phyloP scores from a whole-genome alignment of 2,888 invertebrate species.

The Lathronympha strigana region DNA sequence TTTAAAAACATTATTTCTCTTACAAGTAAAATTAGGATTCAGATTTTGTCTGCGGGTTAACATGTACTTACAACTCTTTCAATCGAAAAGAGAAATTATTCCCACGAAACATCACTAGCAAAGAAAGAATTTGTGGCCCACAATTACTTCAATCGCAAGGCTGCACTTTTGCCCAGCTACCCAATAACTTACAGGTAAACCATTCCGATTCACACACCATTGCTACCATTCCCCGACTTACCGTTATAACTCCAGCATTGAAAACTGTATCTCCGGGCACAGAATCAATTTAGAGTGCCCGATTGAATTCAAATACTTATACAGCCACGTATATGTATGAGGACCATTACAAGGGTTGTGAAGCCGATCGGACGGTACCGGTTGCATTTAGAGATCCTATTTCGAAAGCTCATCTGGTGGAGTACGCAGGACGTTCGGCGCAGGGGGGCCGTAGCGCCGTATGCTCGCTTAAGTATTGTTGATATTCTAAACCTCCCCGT shows the following conservation, averaged over 20 bases:
- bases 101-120: background rate
- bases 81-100: background rate
- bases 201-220: constrained; percentile 33
- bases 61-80: background rate
- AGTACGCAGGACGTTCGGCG: constrained; percentile 66
- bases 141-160: constrained; percentile 69
- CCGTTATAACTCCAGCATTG: constrained; percentile 23
- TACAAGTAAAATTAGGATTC: too few species aligned
- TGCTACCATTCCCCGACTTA: constrained; percentile 2
- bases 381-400: constrained; percentile 65
- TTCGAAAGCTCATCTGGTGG: constrained; percentile 75
- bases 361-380: constrained; percentile 60
- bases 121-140: constrained; percentile 64
- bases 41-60: too few species aligned
- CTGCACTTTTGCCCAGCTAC: constrained; percentile 55
- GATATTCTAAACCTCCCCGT: constrained; percentile 76
- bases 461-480: constrained; percentile 73
- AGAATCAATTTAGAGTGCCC: constrained; percentile 40
- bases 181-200: constrained; percentile 45
- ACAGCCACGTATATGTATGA: constrained; percentile 40
- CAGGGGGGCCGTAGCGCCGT: constrained; percentile 58
- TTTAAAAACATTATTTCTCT: too few species aligned
- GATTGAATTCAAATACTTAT: constrained; percentile 41
- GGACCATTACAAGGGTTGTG: constrained; percentile 49
- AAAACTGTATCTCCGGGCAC: constrained; percentile 31